Evolutionary conservation across 2,888 invertebrate genomes (phyloP).

Genomic region (Trissonchulus latispiculum): DNA sequence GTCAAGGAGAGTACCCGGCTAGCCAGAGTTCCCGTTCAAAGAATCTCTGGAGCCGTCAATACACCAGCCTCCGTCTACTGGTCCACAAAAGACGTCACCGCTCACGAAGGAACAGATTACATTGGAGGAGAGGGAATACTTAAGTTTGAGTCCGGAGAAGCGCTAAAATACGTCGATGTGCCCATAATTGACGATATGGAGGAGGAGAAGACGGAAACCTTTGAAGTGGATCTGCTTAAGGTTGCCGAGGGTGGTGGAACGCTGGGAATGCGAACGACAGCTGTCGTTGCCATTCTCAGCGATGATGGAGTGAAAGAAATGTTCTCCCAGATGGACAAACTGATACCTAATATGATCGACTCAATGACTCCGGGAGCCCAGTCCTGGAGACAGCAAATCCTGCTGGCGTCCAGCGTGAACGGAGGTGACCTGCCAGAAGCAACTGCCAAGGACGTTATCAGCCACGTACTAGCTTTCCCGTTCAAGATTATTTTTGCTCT

Average conservation of each 20-base stretch:
- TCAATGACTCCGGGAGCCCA: conserved; percentile 31
- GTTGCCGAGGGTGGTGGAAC: conserved; percentile 47
- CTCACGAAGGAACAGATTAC: conserved; percentile 52
- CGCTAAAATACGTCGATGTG: conserved; percentile 51
- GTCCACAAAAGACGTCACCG: conserved; percentile 54
- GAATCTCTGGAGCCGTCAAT: conserved; percentile 51
- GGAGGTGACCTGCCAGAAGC: conserved; percentile 55
- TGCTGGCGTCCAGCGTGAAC: conserved; percentile 53
- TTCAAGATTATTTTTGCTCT: conserved; percentile 54
- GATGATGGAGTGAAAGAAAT: conserved; percentile 48
- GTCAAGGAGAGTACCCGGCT: conserved; percentile 21
- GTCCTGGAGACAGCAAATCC: conserved; percentile 43
- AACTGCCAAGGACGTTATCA: conserved; percentile 49
- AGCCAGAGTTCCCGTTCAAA: conserved; percentile 49
- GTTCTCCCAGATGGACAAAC: conserved; percentile 29
- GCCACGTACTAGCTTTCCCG: conserved; percentile 54
- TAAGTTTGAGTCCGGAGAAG: conserved; percentile 47
- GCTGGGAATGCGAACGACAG: conserved; percentile 44
- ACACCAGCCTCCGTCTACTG: conserved; percentile 48
- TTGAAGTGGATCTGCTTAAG: conserved; percentile 43
- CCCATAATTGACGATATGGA: conserved; percentile 53
- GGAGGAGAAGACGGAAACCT: conserved; percentile 55
- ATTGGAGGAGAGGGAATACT: conserved; percentile 51
- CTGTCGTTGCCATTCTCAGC: conserved; percentile 52
- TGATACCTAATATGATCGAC: conserved; percentile 30